These are phyloP conservation scores for Bombylius major DNA, from an alignment of 2,888 invertebrate species.

Conservation along the genomic window DNA sequence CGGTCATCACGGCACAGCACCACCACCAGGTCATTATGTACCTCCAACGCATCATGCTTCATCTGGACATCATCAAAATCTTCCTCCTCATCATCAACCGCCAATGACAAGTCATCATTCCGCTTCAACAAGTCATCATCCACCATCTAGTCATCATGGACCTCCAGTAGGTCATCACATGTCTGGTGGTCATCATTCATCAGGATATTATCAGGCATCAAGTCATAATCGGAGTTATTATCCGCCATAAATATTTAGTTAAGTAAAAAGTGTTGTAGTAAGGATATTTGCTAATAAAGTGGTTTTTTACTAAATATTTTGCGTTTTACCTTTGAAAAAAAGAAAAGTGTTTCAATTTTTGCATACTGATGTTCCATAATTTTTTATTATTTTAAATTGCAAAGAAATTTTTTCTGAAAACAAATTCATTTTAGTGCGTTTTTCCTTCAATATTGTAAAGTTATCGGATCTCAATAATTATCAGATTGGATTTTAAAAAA, in stretches of 20 bases:
- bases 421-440: too few relatives aligned
- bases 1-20: background rate
- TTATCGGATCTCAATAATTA: too few relatives aligned
- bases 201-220: conserved; percentile 1
- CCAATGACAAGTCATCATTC: background rate
- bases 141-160: conserved; percentile 4
- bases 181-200: background rate
- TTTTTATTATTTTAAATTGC: too few relatives aligned
- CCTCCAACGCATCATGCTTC: background rate
- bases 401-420: too few relatives aligned
- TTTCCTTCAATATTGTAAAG: too few relatives aligned
- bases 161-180: conserved; percentile 3
- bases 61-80: background rate
- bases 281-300: too few relatives aligned
- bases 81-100: conserved; percentile 31
- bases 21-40: background rate
- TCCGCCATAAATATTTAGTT: conserved; percentile 6
- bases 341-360: too few relatives aligned
- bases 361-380: too few relatives aligned
- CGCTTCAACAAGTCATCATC: conserved; percentile 3
- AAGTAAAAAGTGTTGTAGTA: too few relatives aligned
- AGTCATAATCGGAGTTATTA: conserved; percentile 16
- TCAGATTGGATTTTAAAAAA: too few relatives aligned
- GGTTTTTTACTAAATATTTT: too few relatives aligned
- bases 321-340: too few relatives aligned